A percentile compares a stretch with the other conserved stretches of the same genome.
phyloP scores from a whole-genome alignment of 2,113 vertebrate genomes.

The Pandion haliaetus region DNA sequence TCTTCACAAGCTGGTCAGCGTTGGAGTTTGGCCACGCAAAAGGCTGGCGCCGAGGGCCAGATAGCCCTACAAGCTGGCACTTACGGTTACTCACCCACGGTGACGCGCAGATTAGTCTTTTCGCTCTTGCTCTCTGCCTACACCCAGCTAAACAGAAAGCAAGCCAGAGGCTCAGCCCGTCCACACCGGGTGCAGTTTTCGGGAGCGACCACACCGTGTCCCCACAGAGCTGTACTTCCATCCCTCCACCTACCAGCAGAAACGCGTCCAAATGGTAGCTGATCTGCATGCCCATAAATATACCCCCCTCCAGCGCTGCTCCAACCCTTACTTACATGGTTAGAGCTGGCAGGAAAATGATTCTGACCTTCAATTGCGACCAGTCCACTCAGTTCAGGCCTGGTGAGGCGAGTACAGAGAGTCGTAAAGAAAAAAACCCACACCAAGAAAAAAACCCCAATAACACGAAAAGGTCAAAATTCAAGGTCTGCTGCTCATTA shows the following conservation, averaged over 20 bases:
- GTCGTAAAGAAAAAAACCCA: not conserved
- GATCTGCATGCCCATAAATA: not conserved
- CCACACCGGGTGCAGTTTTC: not conserved
- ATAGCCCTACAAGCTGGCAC: not conserved
- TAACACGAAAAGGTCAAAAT: not conserved
- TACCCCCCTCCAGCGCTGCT: not conserved
- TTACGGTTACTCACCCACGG: not conserved
- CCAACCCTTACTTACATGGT: not conserved
- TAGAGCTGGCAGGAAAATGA: not conserved
- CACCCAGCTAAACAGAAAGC: no score
- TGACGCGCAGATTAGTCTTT: not conserved
- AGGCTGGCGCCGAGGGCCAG: not conserved
- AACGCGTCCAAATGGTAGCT: not conserved
- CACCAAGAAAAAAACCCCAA: no score
- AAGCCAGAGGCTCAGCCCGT: not conserved
- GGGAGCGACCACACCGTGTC: conserved; percentile 65
- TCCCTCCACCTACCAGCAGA: not conserved
- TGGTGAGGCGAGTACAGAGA: not conserved
- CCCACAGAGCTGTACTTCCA: conserved; percentile 22
- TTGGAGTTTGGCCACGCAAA: not conserved
- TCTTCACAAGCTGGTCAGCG: fast-evolving
- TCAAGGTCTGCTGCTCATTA: not conserved
- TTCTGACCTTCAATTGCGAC: not conserved
- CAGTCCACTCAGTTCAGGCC: not conserved
- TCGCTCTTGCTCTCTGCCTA: not conserved